Evolutionary conservation across 1,140 invertebrate genomes (phyloP), one percentile per base, ranked within the genome.

Genomic region (Ips typographus): DNA sequence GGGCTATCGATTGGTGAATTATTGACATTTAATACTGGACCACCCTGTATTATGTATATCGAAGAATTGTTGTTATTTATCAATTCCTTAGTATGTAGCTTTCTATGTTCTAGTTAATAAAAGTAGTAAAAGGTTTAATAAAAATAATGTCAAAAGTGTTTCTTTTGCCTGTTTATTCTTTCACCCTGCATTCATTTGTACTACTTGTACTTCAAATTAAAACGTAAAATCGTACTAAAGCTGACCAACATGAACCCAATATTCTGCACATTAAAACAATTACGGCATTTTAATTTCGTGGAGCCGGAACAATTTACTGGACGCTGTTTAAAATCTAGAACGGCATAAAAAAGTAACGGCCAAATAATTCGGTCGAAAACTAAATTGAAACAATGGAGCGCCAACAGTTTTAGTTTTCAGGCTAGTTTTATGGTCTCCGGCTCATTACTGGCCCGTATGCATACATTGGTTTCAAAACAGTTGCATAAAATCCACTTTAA

Each of bases 351-450:
- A 55, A 55, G 7, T 55, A 36, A 55, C n/a, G 52, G 5, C n/a
- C 8, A 38, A 55, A 55, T 55, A 55, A 55, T 55, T 55, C 52
- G 52, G n/a, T 37, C 52, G 52, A 37, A 55, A 55, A 55, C 37
- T n/a, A 55, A 55, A 55, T 55, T 55, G 37, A 55, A 55, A 55
- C 52, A 55, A 55, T 55, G 22, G 22, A 55, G 44, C 44, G 44
- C 44, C 44, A 49, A 49, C 44, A 49, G 44, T 49, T 49, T 49
- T 49, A 49, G 44, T 49, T 49, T 22, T 22, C 44, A 49, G 22
- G 22, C 7, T 49, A 49, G 44, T 49, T 49, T 49, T 49, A 49
- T 49, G 22, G 6, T 8, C 6, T 22, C 44, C 7, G 44, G 44
- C 44, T 49, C 44, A 49, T 49, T 49, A 49, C 44, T 49, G 44